Conservation (phyloP, 2,113 vertebrate genomes). For the Callipepla californica region DNA sequence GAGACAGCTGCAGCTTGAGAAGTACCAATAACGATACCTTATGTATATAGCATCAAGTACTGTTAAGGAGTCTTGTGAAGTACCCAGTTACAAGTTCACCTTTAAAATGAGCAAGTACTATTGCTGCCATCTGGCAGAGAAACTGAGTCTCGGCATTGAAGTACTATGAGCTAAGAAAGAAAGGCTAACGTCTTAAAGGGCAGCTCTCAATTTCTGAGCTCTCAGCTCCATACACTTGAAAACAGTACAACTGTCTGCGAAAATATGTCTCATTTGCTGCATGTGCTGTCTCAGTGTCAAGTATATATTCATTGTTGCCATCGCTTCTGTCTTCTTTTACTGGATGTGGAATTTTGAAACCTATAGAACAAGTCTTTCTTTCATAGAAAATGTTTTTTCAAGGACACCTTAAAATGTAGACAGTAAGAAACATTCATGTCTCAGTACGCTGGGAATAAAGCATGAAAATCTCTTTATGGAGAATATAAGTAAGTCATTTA, state of each 20-base stretch:
- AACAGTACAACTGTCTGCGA: not conserved
- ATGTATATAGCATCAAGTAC: not conserved
- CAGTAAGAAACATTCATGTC: not conserved
- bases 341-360: not conserved
- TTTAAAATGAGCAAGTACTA: not conserved
- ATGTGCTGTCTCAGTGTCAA: not conserved
- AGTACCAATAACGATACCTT: not conserved
- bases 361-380: not conserved
- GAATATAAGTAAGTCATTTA: slow-evolving; percentile 17
- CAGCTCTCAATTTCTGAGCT: not conserved
- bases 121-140: not conserved
- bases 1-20: not conserved
- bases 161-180: not conserved
- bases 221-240: not conserved
- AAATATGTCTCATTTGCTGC: not conserved
- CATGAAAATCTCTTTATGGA: slow-evolving; percentile 51
- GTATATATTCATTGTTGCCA: not conserved
- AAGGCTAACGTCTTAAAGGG: not conserved
- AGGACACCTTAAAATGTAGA: slow-evolving; percentile 32
- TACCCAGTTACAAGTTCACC: not conserved
- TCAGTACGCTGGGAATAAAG: slow-evolving; percentile 31
- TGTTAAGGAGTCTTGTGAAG: not conserved
- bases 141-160: not conserved
- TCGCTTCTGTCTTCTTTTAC: not conserved
- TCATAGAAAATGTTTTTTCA: slow-evolving; percentile 23